A percentile compares a stretch with the other conserved stretches of the same genome.
Conservation (phyloP, 2,888 invertebrate species). For the Eupelmus urozonus region DNA sequence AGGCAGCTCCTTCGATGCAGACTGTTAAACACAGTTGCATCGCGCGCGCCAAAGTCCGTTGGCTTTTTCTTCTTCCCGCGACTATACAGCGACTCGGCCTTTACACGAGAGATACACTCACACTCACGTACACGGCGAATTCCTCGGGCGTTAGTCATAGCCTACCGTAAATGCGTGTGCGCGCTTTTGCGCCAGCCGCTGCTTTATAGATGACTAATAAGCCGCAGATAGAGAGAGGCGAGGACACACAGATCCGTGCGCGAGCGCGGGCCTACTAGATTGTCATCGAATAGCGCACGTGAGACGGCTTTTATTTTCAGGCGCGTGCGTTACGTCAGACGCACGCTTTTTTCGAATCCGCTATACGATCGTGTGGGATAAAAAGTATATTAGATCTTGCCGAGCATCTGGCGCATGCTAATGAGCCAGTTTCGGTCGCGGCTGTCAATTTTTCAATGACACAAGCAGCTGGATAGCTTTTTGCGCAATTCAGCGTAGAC, state of each 20-base stretch:
- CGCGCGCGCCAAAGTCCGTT: constrained; percentile 41
- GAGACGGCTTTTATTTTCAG: neutral
- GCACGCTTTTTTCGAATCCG: neutral
- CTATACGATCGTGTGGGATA: neutral
- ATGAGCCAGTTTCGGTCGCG: neutral
- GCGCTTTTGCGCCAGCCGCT: constrained; percentile 44
- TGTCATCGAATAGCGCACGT: neutral
- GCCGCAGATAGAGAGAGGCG: constrained; percentile 20
- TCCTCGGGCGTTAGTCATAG: constrained; percentile 56
- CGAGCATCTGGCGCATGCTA: neutral
- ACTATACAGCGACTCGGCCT: neutral
- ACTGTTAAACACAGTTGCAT: constrained; percentile 20
- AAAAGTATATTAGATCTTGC: neutral
- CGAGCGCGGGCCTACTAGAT: constrained; percentile 15
- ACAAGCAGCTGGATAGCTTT: neutral
- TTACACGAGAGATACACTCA: neutral
- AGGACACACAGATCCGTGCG: constrained; percentile 5
- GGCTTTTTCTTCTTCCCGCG: constrained; percentile 33
- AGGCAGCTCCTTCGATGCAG: no score
- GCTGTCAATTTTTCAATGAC: neutral
- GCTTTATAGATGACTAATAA: constrained; percentile 55
- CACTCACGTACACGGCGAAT: constrained; percentile 8
- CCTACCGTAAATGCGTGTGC: constrained; percentile 44
- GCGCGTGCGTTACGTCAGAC: neutral
- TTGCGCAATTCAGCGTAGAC: neutral